Base-by-base conservation (phyloP, 2,888 invertebrate species). In the Baronia brevicornis region DNA sequence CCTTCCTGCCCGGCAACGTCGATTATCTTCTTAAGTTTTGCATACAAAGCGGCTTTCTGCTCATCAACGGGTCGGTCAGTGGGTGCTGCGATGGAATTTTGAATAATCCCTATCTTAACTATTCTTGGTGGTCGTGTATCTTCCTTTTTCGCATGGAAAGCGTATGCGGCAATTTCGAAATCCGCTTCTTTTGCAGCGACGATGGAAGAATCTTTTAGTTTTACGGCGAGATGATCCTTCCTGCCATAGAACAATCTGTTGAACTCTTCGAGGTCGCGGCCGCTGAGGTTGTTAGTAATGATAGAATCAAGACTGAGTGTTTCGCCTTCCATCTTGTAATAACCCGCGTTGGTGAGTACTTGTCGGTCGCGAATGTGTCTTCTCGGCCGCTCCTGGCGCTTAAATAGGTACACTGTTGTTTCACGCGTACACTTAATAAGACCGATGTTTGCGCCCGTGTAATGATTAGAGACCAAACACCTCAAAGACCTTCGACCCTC, bases 81-180 rank as follows among this genome's bases (percentile, higher is more conserved):
- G 0, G 93, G 89, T 6, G 89, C 58, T 0, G 91, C 93, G 28
- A 94, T 92, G 27, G 90, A 86, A 63, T 97, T 91, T 73, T 98
- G 98, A 45, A 98, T 90, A 17, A 94, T 75, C 3, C 94, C 98
- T 4, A 96, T 89, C 39, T 93, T 87, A 1, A 97, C 93, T 20
- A 91, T 67, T 35, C 93, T 86, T 0, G 91, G 89, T 1, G 88
- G 67, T 23, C 96, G 85, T 6, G 72, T 75, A 28, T 71, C 66
- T 39, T 75, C 75, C 33, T 61, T 58, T 33, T 73, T 71, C 1
- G 75, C 75, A 1, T 73, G 74, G 49, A 75, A 75, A 2, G 62
- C 62, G 31, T 74, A 75, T 1, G 72, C 66, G 9, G 72, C 66
- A 15, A 75, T 60, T 35, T 75, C 75, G 35, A 75, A 90, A 43